These are phyloP conservation scores for Vulpes lagopus DNA, from an alignment of 2,113 vertebrate genomes.

Conservation along the genomic window DNA sequence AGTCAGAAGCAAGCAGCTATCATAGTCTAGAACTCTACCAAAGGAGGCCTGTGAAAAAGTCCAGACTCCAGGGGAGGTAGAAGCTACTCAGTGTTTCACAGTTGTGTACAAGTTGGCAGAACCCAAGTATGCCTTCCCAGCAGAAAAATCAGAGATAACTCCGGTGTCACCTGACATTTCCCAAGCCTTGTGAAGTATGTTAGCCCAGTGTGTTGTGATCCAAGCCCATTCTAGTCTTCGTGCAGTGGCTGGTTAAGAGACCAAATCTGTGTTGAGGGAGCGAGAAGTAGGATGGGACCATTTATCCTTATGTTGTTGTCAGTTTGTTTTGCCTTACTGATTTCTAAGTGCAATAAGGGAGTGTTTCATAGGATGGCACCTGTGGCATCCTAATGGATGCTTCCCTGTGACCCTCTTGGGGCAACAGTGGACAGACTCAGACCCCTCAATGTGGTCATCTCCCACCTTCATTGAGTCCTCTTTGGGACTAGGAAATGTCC, in stretches of 20 bases:
- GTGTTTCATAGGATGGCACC: conserved; percentile 77
- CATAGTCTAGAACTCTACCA: background rate
- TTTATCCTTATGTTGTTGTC: conserved; percentile 81
- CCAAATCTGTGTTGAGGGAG: conserved; percentile 49
- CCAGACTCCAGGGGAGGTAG: background rate
- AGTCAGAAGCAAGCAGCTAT: conserved; percentile 80
- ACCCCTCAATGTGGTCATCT: conserved; percentile 20
- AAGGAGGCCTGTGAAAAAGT: conserved; percentile 34
- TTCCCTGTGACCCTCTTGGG: conserved; percentile 78
- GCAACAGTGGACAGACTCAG: conserved; percentile 18
- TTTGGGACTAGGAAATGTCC: conserved; percentile 38
- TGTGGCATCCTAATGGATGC: conserved; percentile 81
- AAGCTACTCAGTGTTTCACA: background rate
- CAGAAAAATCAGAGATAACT: conserved; percentile 62
- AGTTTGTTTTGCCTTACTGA: conserved; percentile 88
- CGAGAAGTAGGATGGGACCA: conserved; percentile 66
- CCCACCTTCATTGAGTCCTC: conserved; percentile 24
- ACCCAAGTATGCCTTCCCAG: conserved; percentile 10
- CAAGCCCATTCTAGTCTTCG: conserved; percentile 9
- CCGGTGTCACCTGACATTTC: conserved; percentile 39
- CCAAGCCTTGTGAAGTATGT: background rate
- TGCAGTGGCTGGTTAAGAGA: conserved; percentile 52
- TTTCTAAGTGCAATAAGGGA: conserved; percentile 91
- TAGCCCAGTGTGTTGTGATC: conserved; percentile 4
- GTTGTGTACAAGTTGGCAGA: conserved; percentile 17